Evolutionary conservation across 2,113 vertebrate genomes (phyloP), one percentile per base, ranked within the genome.

Genomic region (Jacana jacana): DNA sequence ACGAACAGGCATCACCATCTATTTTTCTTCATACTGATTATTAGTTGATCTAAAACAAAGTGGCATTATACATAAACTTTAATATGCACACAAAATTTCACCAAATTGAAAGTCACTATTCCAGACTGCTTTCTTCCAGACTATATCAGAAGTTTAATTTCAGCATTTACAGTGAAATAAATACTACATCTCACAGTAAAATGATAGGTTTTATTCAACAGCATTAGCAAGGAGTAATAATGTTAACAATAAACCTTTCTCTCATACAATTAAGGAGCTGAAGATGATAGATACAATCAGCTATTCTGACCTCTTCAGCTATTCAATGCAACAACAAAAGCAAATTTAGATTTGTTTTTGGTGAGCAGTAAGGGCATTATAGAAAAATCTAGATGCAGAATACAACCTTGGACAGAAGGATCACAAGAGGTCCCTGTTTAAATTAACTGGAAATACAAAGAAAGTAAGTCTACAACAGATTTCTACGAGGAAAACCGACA

Each of bases 241-340:
- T 33, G 85, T 55, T 91, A 96, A 60, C 61, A 96, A 64, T 72
- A 77, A 96, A 52, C 16, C 44, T 91, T 95, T 68, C 85, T 65
- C 68, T 90, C 49, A 58, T 70, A 70, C 58, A 88, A 46, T 77
- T 91, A 86, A 82, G n/a, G n/a, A 93, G 40, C 42, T 90, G 81
- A 94, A 93, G 57, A 95, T 82, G 90, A 91, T 54, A 85, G 52
- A 96, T 89, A 60, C 16, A 69, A 82, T 89, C 78, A 93, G 42
- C 33, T 88, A 52, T 23, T 79, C 48, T 81, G 91, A 79, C 52
- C 52, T 93, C 65, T 66, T 75, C 89, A 91, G 78, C 48, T 81
- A 81, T 63, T 84, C 37, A 25, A 23, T 75, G n/a, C 30, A 89
- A 17, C 28, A 86, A 60, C 46, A 64, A 72, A 79, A 89, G 35